Evolutionary conservation across 2,113 vertebrate genomes (phyloP).

Genomic region (Patagioenas fasciata): DNA sequence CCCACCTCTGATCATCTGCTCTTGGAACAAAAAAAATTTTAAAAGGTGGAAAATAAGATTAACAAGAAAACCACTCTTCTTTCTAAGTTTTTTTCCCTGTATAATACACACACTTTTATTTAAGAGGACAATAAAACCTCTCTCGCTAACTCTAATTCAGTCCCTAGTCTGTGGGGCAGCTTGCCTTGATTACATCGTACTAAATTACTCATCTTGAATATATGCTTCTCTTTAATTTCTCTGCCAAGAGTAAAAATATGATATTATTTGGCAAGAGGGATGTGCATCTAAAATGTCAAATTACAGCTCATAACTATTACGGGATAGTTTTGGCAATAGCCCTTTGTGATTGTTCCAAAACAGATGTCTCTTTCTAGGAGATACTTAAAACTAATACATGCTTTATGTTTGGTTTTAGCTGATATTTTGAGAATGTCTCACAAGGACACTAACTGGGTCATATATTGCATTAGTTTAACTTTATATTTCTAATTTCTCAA

Average conservation of each 20-base stretch:
- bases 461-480: neutral
- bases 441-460: neutral
- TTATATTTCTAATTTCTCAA: neutral
- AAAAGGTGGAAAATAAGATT: neutral
- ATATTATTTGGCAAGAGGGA: constrained; percentile 48
- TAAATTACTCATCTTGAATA: constrained; percentile 41
- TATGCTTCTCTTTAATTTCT: constrained; percentile 27
- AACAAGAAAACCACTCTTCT: neutral
- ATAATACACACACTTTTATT: neutral
- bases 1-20: neutral
- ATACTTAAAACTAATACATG: neutral
- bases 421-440: neutral
- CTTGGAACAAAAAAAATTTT: neutral
- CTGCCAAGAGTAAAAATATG: constrained; percentile 44
- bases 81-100: neutral
- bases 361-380: constrained; percentile 64
- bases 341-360: constrained; percentile 19
- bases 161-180: neutral
- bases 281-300: constrained; percentile 50
- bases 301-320: constrained; percentile 34
- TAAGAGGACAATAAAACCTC: neutral
- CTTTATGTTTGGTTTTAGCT: neutral
- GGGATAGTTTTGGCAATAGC: constrained; percentile 16
- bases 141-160: neutral
- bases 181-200: constrained; percentile 45